These are phyloP conservation scores for Neomonachus schauinslandi DNA, from an alignment of 2,113 vertebrate species.

Conservation along the genomic window DNA sequence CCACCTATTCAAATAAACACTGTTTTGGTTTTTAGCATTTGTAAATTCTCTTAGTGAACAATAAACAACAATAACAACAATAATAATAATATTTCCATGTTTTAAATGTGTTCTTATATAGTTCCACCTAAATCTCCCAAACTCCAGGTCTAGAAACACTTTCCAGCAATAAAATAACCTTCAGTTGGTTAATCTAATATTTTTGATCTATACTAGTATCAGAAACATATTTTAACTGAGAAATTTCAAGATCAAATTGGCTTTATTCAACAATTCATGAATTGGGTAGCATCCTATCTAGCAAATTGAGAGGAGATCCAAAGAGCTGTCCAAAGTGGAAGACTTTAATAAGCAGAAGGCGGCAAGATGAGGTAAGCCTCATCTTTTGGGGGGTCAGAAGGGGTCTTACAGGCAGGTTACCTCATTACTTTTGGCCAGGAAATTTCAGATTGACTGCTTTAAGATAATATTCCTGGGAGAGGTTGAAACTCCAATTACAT, in stretches of 20 bases:
- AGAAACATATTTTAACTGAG: not conserved
- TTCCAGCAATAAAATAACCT: not conserved
- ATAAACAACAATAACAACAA: not conserved
- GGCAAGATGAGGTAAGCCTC: not conserved
- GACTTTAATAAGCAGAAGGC: not conserved
- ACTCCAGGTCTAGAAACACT: not conserved
- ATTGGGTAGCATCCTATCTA: not conserved
- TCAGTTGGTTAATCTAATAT: not conserved
- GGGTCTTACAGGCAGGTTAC: not conserved
- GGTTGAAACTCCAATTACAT: not conserved
- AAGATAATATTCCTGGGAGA: not conserved
- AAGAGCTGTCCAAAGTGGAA: not conserved
- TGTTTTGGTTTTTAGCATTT: not conserved
- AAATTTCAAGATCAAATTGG: not conserved
- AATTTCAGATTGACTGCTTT: not conserved
- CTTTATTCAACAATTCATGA: not conserved
- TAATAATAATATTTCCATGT: not conserved
- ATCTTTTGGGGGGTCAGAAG: not conserved
- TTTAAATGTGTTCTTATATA: conserved; percentile 30
- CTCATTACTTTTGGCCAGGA: not conserved
- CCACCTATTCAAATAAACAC: not conserved
- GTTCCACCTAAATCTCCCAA: not conserved
- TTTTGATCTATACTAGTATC: not conserved
- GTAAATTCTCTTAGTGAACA: not conserved
- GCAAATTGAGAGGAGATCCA: not conserved